Base-by-base conservation (phyloP, 2,797 vertebrate species). In the Lophura swinhoii region DNA sequence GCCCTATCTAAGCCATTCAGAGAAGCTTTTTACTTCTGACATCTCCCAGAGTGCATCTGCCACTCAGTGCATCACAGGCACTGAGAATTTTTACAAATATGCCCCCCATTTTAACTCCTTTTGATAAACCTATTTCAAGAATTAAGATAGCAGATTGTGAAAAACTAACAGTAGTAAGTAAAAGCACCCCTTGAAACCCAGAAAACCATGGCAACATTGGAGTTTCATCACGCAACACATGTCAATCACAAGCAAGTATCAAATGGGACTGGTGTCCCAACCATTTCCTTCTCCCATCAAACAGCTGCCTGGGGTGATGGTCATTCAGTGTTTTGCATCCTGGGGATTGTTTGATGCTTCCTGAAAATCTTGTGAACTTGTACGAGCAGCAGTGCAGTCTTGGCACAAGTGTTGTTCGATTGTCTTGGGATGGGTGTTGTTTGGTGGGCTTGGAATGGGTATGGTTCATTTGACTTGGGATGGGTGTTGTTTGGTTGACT, bases 281-380 rank as follows among this genome's bases (percentile, higher is more conserved):
- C 44, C 24, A 11, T 74, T 78, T 84, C 33, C 35, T 78, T 85
- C 22, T 82, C 26, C 63, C 51, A 39, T 26, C 55, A 35, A 46
- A 37, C 33, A 55, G 66, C 83, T 55, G 55, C 46, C 14, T 0
- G 1, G 17, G 16, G 48, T 53, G 18, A 33, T 53, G 26, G n/a
- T 21, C 39, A 6, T 44, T 58, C 48, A 48, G 39, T 37, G 17
- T 6, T 12, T 76, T 55, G 31, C 39, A 9, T 67, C 64, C 53
- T 0, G 0, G 26, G 35, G 22, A 3, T 4, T 76, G 44, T 10
- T 75, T 74, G 33, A 37, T 2, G 22, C 18, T 14, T 76, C 78
- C 60, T 64, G 39, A 76, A 63, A 72, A 31, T 7, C 22, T 18
- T 28, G 43, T 53, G 59, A 56, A 24, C 5, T 29, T 24, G 11